These are phyloP conservation scores for Labia minor DNA, from an alignment of 2,888 invertebrate species.

Conservation along the genomic window DNA sequence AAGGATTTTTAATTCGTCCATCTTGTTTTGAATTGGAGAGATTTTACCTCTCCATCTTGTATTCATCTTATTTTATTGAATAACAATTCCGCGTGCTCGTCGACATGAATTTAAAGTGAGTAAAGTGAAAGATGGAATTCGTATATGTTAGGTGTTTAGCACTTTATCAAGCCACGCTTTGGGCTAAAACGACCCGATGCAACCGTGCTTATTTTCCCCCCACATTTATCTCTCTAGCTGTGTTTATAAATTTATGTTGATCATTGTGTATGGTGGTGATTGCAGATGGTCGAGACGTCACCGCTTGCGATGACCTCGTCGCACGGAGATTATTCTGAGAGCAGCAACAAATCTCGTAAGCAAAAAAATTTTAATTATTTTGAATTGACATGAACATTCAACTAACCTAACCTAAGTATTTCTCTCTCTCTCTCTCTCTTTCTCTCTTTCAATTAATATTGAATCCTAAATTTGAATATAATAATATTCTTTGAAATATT, in stretches of 20 bases:
- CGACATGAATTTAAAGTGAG: background rate
- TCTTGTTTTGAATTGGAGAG: no score
- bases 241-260: background rate
- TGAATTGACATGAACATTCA: no score
- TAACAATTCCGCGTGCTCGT: background rate
- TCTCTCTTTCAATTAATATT: no score
- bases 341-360: background rate
- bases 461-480: no score
- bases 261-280: background rate
- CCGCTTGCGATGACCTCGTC: background rate
- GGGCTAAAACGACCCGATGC: background rate
- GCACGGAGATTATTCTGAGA: background rate
- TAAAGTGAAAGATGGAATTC: background rate
- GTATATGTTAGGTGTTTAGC: background rate
- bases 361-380: background rate
- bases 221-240: background rate
- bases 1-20: no score
- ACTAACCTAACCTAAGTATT: no score
- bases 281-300: conserved; percentile 4
- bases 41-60: no score
- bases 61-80: background rate
- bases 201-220: background rate
- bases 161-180: background rate
- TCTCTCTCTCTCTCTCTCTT: no score
- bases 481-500: no score